These are phyloP conservation scores for Sparus aurata DNA, from an alignment of 2,797 vertebrate genomes.

Conservation along the genomic window DNA sequence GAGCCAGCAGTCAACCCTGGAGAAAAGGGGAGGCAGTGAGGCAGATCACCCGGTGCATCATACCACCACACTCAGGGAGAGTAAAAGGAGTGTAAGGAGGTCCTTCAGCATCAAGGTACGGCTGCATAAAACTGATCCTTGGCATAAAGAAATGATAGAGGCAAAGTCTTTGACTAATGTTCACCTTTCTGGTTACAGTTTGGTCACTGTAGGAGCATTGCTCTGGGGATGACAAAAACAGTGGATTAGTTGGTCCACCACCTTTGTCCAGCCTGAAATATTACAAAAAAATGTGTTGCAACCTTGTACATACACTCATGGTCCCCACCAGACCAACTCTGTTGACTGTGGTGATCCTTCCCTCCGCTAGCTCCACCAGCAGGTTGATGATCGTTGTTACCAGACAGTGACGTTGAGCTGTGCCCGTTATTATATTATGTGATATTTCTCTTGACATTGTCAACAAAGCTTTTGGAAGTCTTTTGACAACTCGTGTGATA, in stretches of 20 bases:
- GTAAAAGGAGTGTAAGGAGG: slow-evolving; percentile 81
- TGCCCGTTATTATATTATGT: neutral
- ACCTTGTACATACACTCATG: neutral
- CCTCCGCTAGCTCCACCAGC: no score
- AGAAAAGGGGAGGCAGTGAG: slow-evolving; percentile 36
- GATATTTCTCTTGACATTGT: neutral
- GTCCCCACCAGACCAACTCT: neutral
- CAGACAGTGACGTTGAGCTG: neutral
- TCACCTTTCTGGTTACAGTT: neutral
- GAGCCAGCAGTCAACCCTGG: slow-evolving; percentile 57
- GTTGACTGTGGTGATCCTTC: neutral
- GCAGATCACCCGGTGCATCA: slow-evolving; percentile 19
- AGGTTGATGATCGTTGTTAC: neutral
- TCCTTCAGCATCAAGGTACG: slow-evolving; percentile 91
- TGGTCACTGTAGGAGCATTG: neutral
- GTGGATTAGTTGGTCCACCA: no score
- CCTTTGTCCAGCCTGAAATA: no score
- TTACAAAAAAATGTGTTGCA: no score
- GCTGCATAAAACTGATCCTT: neutral
- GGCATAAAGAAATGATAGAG: neutral
- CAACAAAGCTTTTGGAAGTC: neutral
- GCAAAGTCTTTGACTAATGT: neutral
- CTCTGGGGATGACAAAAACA: neutral
- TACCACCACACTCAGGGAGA: slow-evolving; percentile 58
- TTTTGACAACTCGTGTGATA: neutral